phyloP scores from a whole-genome alignment of 2,797 vertebrate species.

The Sciurus carolinensis region DNA sequence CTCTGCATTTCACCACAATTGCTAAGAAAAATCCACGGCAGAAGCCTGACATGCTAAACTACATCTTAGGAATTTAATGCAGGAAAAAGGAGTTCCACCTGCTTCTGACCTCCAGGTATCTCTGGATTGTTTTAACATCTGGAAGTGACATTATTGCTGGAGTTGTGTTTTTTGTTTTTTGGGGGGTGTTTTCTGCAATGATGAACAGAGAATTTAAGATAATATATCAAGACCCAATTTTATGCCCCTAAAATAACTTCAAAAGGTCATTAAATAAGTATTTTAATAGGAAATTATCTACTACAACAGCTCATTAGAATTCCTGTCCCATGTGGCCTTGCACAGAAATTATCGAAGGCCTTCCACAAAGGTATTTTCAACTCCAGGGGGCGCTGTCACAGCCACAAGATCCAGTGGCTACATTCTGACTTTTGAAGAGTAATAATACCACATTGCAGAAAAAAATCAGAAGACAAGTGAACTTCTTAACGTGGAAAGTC shows the following conservation, averaged over 20 bases:
- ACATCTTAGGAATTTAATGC: background rate
- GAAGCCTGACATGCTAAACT: background rate
- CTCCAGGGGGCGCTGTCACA: background rate
- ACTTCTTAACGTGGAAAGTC: background rate
- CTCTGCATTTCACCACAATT: background rate
- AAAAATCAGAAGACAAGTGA: slow-evolving; percentile 32
- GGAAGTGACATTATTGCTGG: background rate
- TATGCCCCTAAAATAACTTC: slow-evolving; percentile 36
- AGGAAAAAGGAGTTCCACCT: background rate
- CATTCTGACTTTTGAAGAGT: slow-evolving; percentile 38
- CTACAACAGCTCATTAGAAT: background rate
- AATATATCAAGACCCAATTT: slow-evolving; percentile 35
- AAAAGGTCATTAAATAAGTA: slow-evolving; percentile 12
- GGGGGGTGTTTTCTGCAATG: background rate
- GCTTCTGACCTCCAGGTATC: background rate
- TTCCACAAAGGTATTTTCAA: background rate
- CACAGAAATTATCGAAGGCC: background rate
- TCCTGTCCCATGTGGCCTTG: background rate
- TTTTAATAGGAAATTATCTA: slow-evolving; percentile 52
- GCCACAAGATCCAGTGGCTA: background rate
- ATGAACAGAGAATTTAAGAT: slow-evolving; percentile 19
- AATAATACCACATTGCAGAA: slow-evolving; percentile 39
- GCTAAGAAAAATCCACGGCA: background rate
- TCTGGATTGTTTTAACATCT: background rate
- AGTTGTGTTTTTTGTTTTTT: background rate